These are phyloP conservation scores for Acrocephalus kingi DNA, from an alignment of 2,113 vertebrate species.

Conservation along the genomic window DNA sequence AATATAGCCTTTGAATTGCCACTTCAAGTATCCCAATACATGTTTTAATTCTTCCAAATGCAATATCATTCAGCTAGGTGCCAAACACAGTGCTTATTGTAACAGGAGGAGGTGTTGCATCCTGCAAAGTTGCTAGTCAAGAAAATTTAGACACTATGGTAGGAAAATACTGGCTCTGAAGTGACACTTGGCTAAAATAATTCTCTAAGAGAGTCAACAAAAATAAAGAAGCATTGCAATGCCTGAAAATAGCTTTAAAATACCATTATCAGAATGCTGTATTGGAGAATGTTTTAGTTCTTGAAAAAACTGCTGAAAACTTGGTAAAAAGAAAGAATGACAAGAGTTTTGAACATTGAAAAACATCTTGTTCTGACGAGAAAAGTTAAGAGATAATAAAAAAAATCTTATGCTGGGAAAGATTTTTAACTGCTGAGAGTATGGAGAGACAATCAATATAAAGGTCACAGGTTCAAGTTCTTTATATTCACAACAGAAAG, in stretches of 20 bases:
- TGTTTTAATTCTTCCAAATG: constrained; percentile 5
- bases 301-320: constrained; percentile 19
- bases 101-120: not conserved
- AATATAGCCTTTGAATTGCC: not conserved
- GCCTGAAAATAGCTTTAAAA: not conserved
- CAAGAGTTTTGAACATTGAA: not conserved
- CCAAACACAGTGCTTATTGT: not conserved
- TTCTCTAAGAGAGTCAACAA: not conserved
- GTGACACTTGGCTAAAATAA: not conserved
- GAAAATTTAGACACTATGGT: not conserved
- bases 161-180: not conserved
- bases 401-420: not conserved
- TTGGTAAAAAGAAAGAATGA: not conserved
- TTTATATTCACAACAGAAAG: not conserved
- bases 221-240: not conserved
- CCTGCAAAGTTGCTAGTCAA: not conserved
- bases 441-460: not conserved
- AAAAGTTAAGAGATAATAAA: not conserved
- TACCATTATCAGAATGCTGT: not conserved
- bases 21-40: not conserved
- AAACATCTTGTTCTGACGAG: not conserved
- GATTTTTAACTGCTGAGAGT: not conserved
- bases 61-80: not conserved
- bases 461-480: not conserved
- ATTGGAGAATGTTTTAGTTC: not conserved